These are phyloP conservation scores for Luehdorfia chinensis DNA, from an alignment of 1,140 invertebrate species.

Conservation along the genomic window DNA sequence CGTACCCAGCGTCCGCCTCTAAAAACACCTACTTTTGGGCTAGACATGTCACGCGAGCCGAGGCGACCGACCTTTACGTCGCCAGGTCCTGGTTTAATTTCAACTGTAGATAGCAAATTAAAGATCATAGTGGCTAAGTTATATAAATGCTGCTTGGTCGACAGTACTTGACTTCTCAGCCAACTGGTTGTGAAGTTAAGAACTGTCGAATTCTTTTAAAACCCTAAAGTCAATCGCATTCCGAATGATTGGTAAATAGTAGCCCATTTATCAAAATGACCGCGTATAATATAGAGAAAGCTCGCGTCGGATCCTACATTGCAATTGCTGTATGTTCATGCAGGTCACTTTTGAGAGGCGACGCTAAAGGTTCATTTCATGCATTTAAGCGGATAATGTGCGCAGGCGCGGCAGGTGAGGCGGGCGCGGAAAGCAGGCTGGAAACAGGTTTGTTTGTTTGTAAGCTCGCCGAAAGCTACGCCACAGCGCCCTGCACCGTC, in stretches of 20 bases:
- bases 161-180: no score
- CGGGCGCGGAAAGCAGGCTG: conserved; percentile 20
- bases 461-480: conserved; percentile 47
- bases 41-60: conserved; percentile 17
- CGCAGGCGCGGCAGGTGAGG: conserved; percentile 25
- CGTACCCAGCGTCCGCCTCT: conserved; percentile 14
- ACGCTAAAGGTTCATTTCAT: conserved; percentile 33
- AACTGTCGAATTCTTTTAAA: no score
- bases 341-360: conserved; percentile 18
- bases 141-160: no score
- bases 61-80: no score
- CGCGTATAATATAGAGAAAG: no score
- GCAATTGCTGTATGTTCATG: background rate
- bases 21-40: conserved; percentile 32
- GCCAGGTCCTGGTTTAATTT: no score
- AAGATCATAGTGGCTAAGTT: no score
- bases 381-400: conserved; percentile 30
- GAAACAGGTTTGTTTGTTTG: conserved; percentile 62
- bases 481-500: conserved; percentile 13
- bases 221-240: no score
- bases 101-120: no score
- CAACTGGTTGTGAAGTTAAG: no score
- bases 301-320: background rate
- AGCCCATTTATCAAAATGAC: no score
- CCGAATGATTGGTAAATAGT: no score